phyloP scores from a whole-genome alignment of 2,113 vertebrate genomes.

The Rhizomys pruinosus region DNA sequence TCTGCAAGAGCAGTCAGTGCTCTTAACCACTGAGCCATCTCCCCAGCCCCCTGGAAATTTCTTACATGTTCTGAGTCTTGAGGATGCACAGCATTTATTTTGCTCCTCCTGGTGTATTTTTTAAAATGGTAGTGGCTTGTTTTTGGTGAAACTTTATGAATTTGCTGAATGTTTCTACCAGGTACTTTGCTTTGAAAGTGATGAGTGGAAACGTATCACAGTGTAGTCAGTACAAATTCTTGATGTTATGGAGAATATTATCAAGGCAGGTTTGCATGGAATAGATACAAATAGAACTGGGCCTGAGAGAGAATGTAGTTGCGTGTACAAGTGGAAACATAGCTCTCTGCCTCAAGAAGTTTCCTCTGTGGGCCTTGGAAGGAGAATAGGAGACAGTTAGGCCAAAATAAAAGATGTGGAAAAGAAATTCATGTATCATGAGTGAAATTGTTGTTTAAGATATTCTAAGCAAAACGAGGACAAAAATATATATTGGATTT shows the following conservation, averaged over 20 bases:
- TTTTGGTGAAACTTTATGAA: background rate
- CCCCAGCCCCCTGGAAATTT: constrained; percentile 47
- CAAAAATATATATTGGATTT: background rate
- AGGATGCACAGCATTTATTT: background rate
- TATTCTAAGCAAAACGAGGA: constrained; percentile 2
- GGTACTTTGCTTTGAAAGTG: constrained; percentile 36
- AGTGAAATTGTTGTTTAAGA: constrained; percentile 12
- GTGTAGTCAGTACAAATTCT: background rate
- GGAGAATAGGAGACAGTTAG: background rate
- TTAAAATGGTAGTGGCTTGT: background rate
- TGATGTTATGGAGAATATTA: background rate
- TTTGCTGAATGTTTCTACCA: background rate
- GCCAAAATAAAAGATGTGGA: background rate
- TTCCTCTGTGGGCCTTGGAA: background rate
- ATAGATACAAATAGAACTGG: background rate
- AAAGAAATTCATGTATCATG: background rate
- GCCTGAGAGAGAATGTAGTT: background rate
- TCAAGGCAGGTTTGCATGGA: background rate
- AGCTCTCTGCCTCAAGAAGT: background rate
- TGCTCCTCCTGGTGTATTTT: constrained; percentile 28
- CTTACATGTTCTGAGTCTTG: background rate
- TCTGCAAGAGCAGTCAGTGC: background rate
- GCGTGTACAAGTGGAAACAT: background rate
- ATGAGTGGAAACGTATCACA: background rate
- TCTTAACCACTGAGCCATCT: too few relatives aligned